Evolutionary conservation across 2,888 invertebrate species (phyloP), one percentile per base, ranked within the genome.

Genomic region (Drosophila antonietae): DNA sequence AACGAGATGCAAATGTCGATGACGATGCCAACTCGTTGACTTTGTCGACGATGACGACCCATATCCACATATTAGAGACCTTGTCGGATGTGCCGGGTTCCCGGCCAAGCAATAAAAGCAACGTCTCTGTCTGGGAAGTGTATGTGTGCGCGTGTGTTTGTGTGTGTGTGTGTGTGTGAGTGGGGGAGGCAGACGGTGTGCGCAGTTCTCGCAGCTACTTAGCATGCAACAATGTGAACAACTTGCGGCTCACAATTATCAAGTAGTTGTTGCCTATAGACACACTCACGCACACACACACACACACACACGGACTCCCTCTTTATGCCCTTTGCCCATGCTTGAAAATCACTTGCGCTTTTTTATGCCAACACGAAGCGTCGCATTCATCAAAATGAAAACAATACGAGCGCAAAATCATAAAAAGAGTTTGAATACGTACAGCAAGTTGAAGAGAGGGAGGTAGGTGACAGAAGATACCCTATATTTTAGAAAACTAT

Each of bases 311-410:
- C 20, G 14, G 15, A 23, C 18, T 39, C 20, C 3, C 46, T 5
- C 43, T 1, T 14, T 14, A 6, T 9, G 31, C 44, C 23, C 44
- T 44, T n/a, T 18, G 51, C 41, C 68, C 57, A 39, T 31, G 52
- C 69, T 65, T 69, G 65, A 43, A 68, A 80, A 81, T 78, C 80
- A 80, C 81, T 80, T 80, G 81, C 81, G 78, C 80, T 81, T 80
- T 80, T 76, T 78, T 64, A 72, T 69, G 77, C 73, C 67, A 63
- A 59, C 57, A 53, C 18, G 67, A 44, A 47, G 57, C 56, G 52
- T 61, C 37, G 70, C 65, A 77, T 77, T 80, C 78, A 79, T 77
- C 69, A 73, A 79, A 80, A 74, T 55, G 74, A 70, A 80, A 79
- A 74, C 80, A 79, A 76, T 77, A 70, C 73, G 66, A 73, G 57